Evolutionary conservation across 2,888 invertebrate species (phyloP).

Genomic region (Sicus ferrugineus): DNA sequence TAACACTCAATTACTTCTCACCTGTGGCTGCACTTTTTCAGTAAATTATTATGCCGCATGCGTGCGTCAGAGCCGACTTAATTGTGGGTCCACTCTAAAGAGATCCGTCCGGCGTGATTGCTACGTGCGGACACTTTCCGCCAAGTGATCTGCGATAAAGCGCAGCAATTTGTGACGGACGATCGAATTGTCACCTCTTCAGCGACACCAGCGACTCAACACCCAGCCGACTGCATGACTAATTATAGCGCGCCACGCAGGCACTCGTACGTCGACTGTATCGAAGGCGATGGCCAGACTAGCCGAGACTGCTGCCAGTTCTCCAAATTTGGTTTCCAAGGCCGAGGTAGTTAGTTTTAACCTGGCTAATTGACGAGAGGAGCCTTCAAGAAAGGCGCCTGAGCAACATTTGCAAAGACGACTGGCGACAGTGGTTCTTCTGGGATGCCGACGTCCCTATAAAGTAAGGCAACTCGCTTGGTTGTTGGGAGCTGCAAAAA

Average conservation of each 20-base stretch:
- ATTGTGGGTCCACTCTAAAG: slow-evolving; percentile 22
- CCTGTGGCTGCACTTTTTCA: background rate
- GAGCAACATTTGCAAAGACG: background rate
- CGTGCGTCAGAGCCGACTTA: slow-evolving; percentile 6
- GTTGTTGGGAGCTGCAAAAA: background rate
- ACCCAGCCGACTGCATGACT: slow-evolving; percentile 15
- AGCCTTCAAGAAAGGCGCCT: background rate
- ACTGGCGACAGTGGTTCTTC: too few relatives aligned
- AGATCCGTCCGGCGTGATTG: background rate
- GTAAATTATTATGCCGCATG: slow-evolving; percentile 11
- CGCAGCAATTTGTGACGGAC: slow-evolving; percentile 16
- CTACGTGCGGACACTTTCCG: slow-evolving; percentile 9
- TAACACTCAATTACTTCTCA: background rate
- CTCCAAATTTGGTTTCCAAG: slow-evolving; percentile 27
- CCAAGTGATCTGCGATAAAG: slow-evolving; percentile 6
- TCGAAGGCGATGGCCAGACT: background rate
- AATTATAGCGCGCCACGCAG: slow-evolving; percentile 8
- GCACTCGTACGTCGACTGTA: background rate
- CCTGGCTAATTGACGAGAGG: background rate
- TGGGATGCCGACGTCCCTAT: background rate
- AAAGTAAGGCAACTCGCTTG: background rate
- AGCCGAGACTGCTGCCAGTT: background rate
- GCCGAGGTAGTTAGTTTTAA: background rate
- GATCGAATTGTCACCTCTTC: slow-evolving; percentile 9
- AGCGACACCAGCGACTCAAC: slow-evolving; percentile 5